Evolutionary conservation across 2,113 vertebrate genomes (phyloP), one percentile per base, ranked within the genome.

Genomic region (Canis aureus): DNA sequence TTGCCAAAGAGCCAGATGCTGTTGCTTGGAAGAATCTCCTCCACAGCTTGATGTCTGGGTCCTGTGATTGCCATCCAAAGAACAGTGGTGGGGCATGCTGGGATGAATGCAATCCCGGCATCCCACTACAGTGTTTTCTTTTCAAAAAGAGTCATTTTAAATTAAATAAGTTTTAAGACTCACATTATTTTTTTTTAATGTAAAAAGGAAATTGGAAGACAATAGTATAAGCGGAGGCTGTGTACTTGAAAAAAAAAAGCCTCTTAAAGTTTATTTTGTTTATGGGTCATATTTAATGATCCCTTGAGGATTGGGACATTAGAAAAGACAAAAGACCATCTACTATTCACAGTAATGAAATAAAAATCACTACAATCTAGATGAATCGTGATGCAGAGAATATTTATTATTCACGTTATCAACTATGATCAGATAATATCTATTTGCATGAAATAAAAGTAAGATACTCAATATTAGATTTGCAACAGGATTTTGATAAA

Each of bases 1-100:
- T 97, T 99, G 99, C 99, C 99, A 99, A 99, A 96, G 91, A 98
- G 98, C 95, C 99, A 99, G 99, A 99, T 99, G 99, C 98, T 99
- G 97, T 94, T 95, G 97, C 98, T 98, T 98, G 98, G 98, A 99
- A 98, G 98, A 98, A 35, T 97, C 95, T 97, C 49, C 32, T 96
- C 98, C 98, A 60, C 99, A 99, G 99, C 98, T 98, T 98, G 99
- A 98, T 98, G 98, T 98, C 95, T 71, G 97, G 97, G 98, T 97
- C 96, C 98, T 99, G 98, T 98, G 99, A 99, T 98, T 98, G 97
- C 98, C 80, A 81, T 98, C 99, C 99, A 99, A 99, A 97, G 95
- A 98, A 96, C 97, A 86, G 96, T 5, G 97, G 96, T 7, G 11
- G 73, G 89, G 95, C 22, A 16, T 95, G 97, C 98, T 97, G 98